Base-by-base conservation (phyloP, 2,797 vertebrate species). In the Capromys pilorides region DNA sequence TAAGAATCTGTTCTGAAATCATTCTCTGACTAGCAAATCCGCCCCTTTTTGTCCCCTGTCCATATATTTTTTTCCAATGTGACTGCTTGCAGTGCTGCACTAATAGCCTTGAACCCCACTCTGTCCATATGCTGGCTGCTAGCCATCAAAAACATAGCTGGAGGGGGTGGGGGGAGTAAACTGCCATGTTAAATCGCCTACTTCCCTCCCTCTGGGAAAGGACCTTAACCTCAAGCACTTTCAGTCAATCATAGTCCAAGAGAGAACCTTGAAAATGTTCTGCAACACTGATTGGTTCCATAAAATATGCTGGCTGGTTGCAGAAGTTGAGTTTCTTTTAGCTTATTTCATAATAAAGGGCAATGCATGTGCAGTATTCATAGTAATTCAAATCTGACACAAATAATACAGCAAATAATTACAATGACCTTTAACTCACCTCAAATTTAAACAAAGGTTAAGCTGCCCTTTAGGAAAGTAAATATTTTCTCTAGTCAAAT, bases 391-490 rank as follows among this genome's bases (percentile, higher is more conserved):
- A 97, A 98, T 97, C 96, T 97, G 98, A 98, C 98, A 98, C 97
- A 98, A 98, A 98, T 98, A 98, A 98, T 98, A 96, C 96, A 97
- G 97, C 95, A 97, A 98, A 98, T 98, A 98, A 98, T 98, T 98
- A 97, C 97, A 96, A 59, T 96, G 98, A 98, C 98, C 98, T 98
- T 98, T 98, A 3, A 14, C 97, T 98, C 98, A 98, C 98, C 98
- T 98, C 98, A 98, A 97, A 98, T 98, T 98, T 98, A 97, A 98
- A 98, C 98, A 98, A 98, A 98, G 98, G 98, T 98, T 98, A 98
- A 98, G 97, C 98, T 98, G 97, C 98, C 98, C 98, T 98, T 98
- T 98, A 98, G 97, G 97, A 98, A 98, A 98, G 97, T 98, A 98
- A 98, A 98, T 98, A 98, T 98, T 98, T 98, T 98, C 97, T 97